Evolutionary conservation across 2,888 invertebrate genomes (phyloP).

Genomic region (Falcaria lacertinaria): DNA sequence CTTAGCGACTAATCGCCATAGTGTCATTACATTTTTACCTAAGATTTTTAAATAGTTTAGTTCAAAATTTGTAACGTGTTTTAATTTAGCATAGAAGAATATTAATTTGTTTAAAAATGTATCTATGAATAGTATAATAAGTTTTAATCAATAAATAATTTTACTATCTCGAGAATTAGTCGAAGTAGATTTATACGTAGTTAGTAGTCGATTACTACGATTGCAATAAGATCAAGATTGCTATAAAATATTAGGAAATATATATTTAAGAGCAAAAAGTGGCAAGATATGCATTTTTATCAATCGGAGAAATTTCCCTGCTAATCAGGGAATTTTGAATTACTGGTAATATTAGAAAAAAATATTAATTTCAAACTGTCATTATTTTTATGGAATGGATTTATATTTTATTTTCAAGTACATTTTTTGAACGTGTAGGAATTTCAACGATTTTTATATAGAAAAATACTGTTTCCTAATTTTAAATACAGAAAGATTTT

Average conservation of each 20-base stretch:
- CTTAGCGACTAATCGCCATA: conserved; percentile 50
- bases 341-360: conserved; percentile 41
- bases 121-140: conserved; percentile 37
- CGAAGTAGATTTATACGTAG: conserved; percentile 58
- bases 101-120: conserved; percentile 69
- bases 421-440: no score
- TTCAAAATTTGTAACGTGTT: conserved; percentile 67
- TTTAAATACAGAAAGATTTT: no score
- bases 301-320: conserved; percentile 24
- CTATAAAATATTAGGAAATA: conserved; percentile 58
- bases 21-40: conserved; percentile 46
- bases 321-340: conserved; percentile 10
- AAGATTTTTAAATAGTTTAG: conserved; percentile 58
- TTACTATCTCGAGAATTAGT: conserved; percentile 40
- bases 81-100: conserved; percentile 78
- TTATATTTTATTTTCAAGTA: no score
- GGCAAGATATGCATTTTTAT: conserved; percentile 48
- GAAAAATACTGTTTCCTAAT: no score
- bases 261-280: conserved; percentile 59
- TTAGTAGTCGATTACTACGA: no score
- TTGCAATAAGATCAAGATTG: no score
- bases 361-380: no score
- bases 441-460: no score
- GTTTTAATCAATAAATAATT: conserved; percentile 45
- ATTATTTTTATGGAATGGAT: no score